Evolutionary conservation across 2,888 invertebrate species (phyloP).

Genomic region (Punctoribates punctum): DNA sequence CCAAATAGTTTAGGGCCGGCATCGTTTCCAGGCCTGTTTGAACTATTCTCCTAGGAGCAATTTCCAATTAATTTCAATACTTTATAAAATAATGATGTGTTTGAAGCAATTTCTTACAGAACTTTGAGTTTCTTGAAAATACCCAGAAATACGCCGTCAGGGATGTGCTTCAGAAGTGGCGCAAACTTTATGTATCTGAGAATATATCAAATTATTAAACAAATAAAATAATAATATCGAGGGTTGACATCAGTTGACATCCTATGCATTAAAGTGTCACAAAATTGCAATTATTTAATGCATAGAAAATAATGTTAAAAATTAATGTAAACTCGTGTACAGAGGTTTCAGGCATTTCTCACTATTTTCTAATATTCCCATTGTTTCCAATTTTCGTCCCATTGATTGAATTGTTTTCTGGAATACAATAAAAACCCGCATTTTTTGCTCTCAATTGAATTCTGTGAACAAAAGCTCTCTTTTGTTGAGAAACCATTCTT

Average conservation of each 20-base stretch:
- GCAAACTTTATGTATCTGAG: conserved; percentile 47
- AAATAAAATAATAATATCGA: neutral
- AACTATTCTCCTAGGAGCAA: conserved; percentile 44
- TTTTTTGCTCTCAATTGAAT: too few relatives aligned
- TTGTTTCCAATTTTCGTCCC: too few relatives aligned
- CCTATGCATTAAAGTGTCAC: neutral
- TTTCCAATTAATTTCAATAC: conserved; percentile 28
- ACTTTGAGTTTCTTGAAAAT: conserved; percentile 45
- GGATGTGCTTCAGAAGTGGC: conserved; percentile 44
- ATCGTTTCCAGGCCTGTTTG: conserved; percentile 46
- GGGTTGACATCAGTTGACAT: neutral
- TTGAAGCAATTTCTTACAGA: conserved; percentile 43
- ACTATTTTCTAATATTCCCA: too few relatives aligned
- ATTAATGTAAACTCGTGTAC: too few relatives aligned
- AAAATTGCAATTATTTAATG: neutral
- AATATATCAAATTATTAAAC: neutral
- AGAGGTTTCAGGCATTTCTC: too few relatives aligned
- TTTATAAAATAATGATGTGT: neutral
- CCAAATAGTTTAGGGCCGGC: conserved; percentile 44
- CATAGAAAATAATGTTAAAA: too few relatives aligned
- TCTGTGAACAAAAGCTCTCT: too few relatives aligned
- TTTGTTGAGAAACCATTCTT: too few relatives aligned
- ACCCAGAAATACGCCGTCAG: conserved; percentile 46
- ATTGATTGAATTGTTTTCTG: too few relatives aligned
- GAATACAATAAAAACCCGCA: too few relatives aligned